A percentile compares a stretch with the other conserved stretches of the same genome.
Evolutionary conservation across 2,113 vertebrate species (phyloP).

Genomic region (Corythaixoides concolor): DNA sequence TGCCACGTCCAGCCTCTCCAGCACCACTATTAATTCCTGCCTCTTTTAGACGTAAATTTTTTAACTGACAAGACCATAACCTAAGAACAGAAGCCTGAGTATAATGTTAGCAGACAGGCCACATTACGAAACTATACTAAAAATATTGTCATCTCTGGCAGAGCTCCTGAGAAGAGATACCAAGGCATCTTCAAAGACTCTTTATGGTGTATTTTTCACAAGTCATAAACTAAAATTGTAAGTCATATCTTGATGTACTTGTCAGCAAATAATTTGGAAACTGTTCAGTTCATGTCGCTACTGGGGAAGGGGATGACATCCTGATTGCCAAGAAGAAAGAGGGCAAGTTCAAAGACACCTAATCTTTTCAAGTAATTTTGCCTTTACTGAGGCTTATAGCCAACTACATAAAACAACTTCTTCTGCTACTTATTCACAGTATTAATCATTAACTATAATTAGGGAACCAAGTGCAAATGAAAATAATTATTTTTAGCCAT

Average conservation of each 20-base stretch:
- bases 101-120: background rate
- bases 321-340: background rate
- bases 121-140: background rate
- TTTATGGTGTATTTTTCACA: background rate
- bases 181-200: accelerated
- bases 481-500: background rate
- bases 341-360: background rate
- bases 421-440: background rate
- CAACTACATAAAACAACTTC: background rate
- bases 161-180: background rate
- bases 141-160: background rate
- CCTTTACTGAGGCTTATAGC: background rate
- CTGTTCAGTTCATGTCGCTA: background rate
- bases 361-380: background rate
- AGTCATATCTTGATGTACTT: background rate
- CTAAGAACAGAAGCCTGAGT: background rate
- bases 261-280: background rate
- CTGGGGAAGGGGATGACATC: background rate
- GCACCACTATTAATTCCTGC: background rate
- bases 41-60: background rate
- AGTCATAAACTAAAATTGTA: background rate
- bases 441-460: background rate
- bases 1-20: background rate
- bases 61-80: background rate
- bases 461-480: background rate